phyloP scores from a whole-genome alignment of 2,888 invertebrate genomes.

The Hemistola chrysoprasaria region DNA sequence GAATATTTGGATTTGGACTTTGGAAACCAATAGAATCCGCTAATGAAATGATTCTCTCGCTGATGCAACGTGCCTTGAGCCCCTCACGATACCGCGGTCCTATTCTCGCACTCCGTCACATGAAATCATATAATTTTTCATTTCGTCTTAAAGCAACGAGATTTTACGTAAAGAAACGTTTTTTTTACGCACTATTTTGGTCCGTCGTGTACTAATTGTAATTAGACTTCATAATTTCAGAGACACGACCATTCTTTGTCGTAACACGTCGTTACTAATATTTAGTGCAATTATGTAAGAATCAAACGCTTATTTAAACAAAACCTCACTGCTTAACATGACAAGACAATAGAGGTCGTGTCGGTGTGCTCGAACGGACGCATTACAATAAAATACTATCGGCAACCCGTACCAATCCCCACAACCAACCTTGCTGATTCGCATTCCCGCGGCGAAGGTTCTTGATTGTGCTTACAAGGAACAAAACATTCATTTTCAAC shows the following conservation, averaged over 20 bases:
- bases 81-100: slow-evolving; percentile 34
- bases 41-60: slow-evolving; percentile 43
- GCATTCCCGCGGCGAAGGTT: slow-evolving; percentile 39
- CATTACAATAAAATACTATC: slow-evolving; percentile 42
- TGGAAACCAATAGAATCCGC: slow-evolving; percentile 48
- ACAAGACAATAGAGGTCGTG: slow-evolving; percentile 4
- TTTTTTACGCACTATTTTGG: too few species aligned
- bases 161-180: too few species aligned
- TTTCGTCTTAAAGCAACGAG: too few species aligned
- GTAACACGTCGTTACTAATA: too few species aligned
- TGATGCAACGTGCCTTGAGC: slow-evolving; percentile 74
- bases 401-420: slow-evolving; percentile 42
- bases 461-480: slow-evolving; percentile 41
- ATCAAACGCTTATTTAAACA: too few species aligned
- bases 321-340: not conserved
- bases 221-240: too few species aligned
- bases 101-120: slow-evolving; percentile 6
- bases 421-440: slow-evolving; percentile 41
- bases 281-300: too few species aligned
- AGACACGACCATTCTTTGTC: too few species aligned
- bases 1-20: slow-evolving; percentile 60
- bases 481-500: slow-evolving; percentile 23
- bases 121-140: not conserved
- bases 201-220: too few species aligned
- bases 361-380: slow-evolving; percentile 30